phyloP scores from a whole-genome alignment of 2,888 invertebrate species.

The Gymnoscelis rufifasciata region DNA sequence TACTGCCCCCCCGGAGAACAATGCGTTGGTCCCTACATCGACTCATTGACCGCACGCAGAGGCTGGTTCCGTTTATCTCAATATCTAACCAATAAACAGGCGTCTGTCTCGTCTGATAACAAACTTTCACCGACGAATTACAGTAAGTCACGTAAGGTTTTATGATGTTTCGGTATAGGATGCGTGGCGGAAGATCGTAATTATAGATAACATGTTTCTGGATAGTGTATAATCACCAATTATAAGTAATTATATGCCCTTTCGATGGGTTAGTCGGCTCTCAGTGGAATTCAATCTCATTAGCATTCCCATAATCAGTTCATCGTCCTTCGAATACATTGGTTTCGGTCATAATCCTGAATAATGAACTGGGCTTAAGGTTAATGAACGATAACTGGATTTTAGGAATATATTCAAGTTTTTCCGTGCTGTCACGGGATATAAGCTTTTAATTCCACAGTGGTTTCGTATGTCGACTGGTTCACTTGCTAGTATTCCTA shows the following conservation, averaged over 20 bases:
- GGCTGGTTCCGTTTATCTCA: conserved; percentile 21
- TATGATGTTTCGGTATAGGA: conserved; percentile 23
- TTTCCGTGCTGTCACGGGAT: conserved; percentile 5
- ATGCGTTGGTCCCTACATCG: conserved; percentile 68
- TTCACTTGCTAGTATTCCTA: conserved; percentile 42
- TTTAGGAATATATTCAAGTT: conserved; percentile 15
- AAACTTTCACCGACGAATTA: conserved; percentile 17
- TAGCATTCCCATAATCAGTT: conserved; percentile 5
- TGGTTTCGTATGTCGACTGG: conserved; percentile 20
- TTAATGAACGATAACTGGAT: conserved; percentile 15
- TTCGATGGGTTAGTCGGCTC: conserved; percentile 5
- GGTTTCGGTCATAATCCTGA: conserved; percentile 7
- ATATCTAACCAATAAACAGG: conserved; percentile 23
- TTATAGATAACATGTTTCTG: conserved; percentile 21
- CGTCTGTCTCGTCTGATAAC: conserved; percentile 22
- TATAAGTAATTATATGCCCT: conserved; percentile 22
- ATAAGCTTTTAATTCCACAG: conserved; percentile 13
- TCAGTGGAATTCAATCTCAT: conserved; percentile 12
- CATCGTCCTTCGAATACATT: conserved; percentile 7
- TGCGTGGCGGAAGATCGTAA: conserved; percentile 18
- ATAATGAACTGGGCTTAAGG: conserved; percentile 6
- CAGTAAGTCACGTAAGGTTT: conserved; percentile 14
- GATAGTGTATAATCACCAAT: conserved; percentile 22
- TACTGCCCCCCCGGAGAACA: conserved; percentile 75
- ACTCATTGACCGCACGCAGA: conserved; percentile 30